Percentiles rank a stretch among this genome's conserved stretches.
phyloP scores from a whole-genome alignment of 2,888 invertebrate genomes.

The Lamellibrachia columna region DNA sequence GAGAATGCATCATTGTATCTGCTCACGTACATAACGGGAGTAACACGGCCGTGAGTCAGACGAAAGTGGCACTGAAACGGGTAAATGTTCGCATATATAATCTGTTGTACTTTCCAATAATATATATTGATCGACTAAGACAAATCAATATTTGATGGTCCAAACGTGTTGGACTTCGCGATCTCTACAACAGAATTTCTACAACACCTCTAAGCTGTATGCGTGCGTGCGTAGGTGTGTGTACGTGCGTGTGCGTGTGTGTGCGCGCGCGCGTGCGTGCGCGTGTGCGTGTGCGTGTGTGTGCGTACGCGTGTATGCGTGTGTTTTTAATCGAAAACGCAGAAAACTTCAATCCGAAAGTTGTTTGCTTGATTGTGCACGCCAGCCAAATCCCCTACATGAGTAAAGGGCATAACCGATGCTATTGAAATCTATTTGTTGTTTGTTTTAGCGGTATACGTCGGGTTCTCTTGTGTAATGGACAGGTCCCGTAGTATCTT shows the following conservation, averaged over 20 bases:
- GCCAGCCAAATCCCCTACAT: no score
- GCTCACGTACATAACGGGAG: conserved; percentile 41
- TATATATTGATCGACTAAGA: no score
- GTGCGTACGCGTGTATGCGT: background rate
- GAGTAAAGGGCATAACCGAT: no score
- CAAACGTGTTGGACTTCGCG: no score
- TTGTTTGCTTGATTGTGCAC: no score
- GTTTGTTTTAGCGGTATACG: no score
- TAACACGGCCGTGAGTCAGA: conserved; percentile 34
- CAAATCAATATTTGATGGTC: no score
- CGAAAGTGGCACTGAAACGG: conserved; percentile 41
- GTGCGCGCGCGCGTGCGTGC: background rate
- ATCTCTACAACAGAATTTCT: no score
- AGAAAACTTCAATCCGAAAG: background rate
- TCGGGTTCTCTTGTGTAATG: no score
- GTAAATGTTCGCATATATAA: conserved; percentile 17
- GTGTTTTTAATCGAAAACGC: background rate
- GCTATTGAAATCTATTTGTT: no score
- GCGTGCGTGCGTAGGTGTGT: background rate
- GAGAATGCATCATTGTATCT: conserved; percentile 41
- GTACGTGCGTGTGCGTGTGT: background rate
- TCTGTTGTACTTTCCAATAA: conserved; percentile 28
- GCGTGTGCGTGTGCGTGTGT: background rate
- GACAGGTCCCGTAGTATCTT: no score
- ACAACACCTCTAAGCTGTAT: background rate